Percentiles rank a stretch among this genome's conserved stretches.
phyloP scores from a whole-genome alignment of 2,113 vertebrate genomes.

The Enhydra lutris region DNA sequence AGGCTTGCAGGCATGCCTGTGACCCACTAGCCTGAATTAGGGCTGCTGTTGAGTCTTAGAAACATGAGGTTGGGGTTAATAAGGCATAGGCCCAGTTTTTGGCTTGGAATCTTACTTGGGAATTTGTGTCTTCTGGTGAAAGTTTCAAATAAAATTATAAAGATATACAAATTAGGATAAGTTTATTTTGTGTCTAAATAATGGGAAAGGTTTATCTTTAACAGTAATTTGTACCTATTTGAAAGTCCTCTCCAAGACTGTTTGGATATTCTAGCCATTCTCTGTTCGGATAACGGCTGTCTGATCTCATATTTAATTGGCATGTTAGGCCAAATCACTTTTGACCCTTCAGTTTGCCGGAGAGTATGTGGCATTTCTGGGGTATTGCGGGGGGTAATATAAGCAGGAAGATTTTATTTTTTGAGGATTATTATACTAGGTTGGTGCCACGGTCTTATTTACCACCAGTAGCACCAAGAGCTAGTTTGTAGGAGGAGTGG shows the following conservation, averaged over 20 bases:
- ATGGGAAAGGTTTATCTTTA: not conserved
- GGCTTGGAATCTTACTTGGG: conserved; percentile 16
- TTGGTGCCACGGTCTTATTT: not conserved
- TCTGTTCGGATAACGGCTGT: not conserved
- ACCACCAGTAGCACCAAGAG: not conserved
- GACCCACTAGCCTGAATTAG: conserved; percentile 56
- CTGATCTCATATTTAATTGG: not conserved
- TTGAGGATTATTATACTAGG: not conserved
- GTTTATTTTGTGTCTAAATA: not conserved
- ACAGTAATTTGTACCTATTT: not conserved
- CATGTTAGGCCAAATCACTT: not conserved
- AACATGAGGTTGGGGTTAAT: not conserved
- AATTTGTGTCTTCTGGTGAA: conserved; percentile 23
- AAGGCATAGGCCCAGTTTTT: not conserved
- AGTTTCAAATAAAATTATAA: not conserved
- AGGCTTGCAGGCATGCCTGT: not conserved
- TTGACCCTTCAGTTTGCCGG: not conserved
- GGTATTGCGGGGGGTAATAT: not conserved
- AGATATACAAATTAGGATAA: not conserved
- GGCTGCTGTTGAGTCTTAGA: not conserved
- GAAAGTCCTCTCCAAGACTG: not conserved
- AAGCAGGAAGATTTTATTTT: not conserved
- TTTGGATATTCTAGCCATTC: not conserved
- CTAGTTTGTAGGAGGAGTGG: not conserved
- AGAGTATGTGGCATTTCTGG: not conserved